Evolutionary conservation across 2,888 invertebrate genomes (phyloP), one percentile per base, ranked within the genome.

Genomic region (Mythimna vitellina): DNA sequence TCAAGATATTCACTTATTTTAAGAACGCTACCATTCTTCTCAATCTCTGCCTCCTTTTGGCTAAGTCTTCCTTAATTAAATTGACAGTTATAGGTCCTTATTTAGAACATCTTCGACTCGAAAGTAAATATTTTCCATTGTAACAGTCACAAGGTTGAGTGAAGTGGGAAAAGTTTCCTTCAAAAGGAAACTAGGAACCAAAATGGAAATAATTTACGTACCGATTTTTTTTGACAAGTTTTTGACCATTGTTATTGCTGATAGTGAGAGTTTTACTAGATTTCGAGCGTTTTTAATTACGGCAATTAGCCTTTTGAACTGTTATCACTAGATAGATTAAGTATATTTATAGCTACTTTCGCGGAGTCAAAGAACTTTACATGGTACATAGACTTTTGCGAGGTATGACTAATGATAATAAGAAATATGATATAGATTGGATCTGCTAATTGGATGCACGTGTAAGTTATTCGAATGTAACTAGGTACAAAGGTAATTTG

Each of bases 301-400:
- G 14, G n/a, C 7, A 17, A 14, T 60, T 60, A 17, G 22, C 60
- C 60, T 60, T 49, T 3, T 62, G 8, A 61, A n/a, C 46, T 68
- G 56, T 68, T 73, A 73, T 81, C 29, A 29, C 14, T 60, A 58
- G 25, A 1, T 53, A 22, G 3, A 38, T 60, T 25, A 42, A 32
- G n/a, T n/a, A n/a, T n/a, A 25, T 49, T 49, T 56, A 46, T 46
- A 46, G 46, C n/a, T 51, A 63, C 25, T 70, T 65, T 61, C 14
- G 22, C 25, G 25, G 32, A 57, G 54, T 66, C 68, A 73, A 70
- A 20, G 35, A 73, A 68, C 76, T 70, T 57, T 54, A 56, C 56
- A 35, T n/a, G 65, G 72, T 73, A 46, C 69, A 65, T 67, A 63
- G 56, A 82, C 69, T 58, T 71, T 51, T 70, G 17, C 20, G 22